Percentiles rank a stretch among this genome's conserved stretches.
phyloP scores from a whole-genome alignment of 2,797 vertebrate genomes.

The Hapalemur alaotrensis region DNA sequence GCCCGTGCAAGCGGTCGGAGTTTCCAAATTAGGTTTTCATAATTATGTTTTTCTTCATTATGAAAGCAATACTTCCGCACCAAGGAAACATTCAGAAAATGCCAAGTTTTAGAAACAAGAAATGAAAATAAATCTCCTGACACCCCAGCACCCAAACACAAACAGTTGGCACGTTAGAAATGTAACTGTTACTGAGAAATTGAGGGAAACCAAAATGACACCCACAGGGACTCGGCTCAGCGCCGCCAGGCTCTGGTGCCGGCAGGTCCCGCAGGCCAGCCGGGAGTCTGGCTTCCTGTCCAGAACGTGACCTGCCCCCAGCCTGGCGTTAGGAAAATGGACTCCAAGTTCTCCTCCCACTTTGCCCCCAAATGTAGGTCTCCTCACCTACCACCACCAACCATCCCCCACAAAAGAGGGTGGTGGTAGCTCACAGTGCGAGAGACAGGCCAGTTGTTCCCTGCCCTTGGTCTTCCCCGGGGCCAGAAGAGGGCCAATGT shows the following conservation, averaged over 20 bases:
- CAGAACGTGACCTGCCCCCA: not conserved
- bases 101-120: not conserved
- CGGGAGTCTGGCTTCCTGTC: not conserved
- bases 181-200: not conserved
- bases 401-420: not conserved
- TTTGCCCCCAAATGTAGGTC: too few relatives aligned
- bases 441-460: fast-evolving
- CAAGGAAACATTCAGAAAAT: constrained; percentile 23
- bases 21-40: not conserved
- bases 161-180: constrained; percentile 32
- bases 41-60: not conserved
- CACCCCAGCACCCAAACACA: not conserved
- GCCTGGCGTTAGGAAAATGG: not conserved
- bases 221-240: not conserved
- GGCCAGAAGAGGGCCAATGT: not conserved
- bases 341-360: not conserved
- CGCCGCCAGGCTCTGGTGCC: not conserved
- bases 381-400: not conserved
- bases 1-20: fast-evolving
- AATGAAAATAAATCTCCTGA: constrained; percentile 49
- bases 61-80: not conserved
- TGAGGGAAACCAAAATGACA: not conserved
- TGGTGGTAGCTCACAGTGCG: not conserved
- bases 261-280: not conserved
- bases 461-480: not conserved